Evolutionary conservation across 2,797 vertebrate genomes (phyloP), one percentile per base, ranked within the genome.

Genomic region (Gephyroberyx darwinii): DNA sequence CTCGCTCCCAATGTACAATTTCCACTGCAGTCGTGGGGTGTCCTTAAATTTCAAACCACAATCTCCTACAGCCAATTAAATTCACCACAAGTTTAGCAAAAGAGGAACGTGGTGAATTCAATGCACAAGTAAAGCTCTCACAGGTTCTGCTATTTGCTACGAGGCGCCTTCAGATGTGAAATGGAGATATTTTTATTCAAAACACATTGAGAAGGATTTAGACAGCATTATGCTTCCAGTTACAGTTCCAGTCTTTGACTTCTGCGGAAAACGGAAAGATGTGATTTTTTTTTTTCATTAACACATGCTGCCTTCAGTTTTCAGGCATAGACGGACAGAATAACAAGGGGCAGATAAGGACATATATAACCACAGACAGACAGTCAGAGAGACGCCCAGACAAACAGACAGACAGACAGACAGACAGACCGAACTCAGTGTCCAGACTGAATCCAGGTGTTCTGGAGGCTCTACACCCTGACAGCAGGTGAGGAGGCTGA

Each of bases 401-500:
- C 8, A 48, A 14, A 48, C 33, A 30, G 5, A 41, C 17, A 77
- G 75, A 9, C 56, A 58, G 61, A 55, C 62, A 56, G 53, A 20
- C 30, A 30, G 69, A 70, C 65, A 51, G 69, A 79, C 43, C 53
- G 74, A 84, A 76, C 39, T 68, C 74, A 8, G 64, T 65, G 83
- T 72, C 41, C 81, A 60, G 68, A 78, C 65, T 26, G 3, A 1
- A 26, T 81, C 71, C 86, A 90, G 87, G 85, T 88, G 88, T 80
- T 77, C 54, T 45, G 20, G 56, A 45, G 0, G 64, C 57, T 74
- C 41, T 33, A 12, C 64, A 70, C 47, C 57, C 20, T 14, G 50
- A 47, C 60, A 68, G 43, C 70, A 74, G 68, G 74, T 71, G 61
- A 78, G 67, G 33, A 56, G 62, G 70, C 33, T 69, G 61, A 58